Evolutionary conservation across 2,113 vertebrate species (phyloP).

Genomic region (Datnioides undecimradiatus): DNA sequence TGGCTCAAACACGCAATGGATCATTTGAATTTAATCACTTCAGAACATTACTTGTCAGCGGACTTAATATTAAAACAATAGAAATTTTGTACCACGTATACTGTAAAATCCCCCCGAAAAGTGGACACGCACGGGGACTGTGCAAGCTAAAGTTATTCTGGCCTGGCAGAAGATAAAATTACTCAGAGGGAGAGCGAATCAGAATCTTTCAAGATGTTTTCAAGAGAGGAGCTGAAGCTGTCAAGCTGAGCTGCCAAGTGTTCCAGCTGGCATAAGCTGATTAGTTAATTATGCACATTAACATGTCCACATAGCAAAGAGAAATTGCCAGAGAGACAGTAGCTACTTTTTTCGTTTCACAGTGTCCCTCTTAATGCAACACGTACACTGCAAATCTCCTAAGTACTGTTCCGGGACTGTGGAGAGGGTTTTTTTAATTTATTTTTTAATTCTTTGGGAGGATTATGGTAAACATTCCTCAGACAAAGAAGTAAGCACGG

Average conservation of each 20-base stretch:
- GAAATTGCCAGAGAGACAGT: slow-evolving; percentile 55
- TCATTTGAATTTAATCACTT: neutral
- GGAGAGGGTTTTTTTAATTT: slow-evolving; percentile 10
- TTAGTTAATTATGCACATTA: slow-evolving; percentile 84
- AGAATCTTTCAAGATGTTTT: slow-evolving; percentile 75
- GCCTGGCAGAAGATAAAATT: slow-evolving; percentile 53
- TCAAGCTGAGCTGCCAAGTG: slow-evolving; percentile 67
- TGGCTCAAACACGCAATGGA: neutral
- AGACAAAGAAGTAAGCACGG: slow-evolving; percentile 33
- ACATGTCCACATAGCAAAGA: slow-evolving; percentile 68
- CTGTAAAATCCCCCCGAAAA: neutral
- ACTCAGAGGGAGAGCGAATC: slow-evolving; percentile 45
- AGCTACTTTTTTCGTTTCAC: slow-evolving; percentile 60
- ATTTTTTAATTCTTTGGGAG: too few species aligned
- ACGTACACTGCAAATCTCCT: slow-evolving; percentile 31
- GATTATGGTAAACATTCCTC: slow-evolving; percentile 39
- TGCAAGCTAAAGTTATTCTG: slow-evolving; percentile 35
- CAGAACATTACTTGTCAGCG: neutral
- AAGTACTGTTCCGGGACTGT: slow-evolving; percentile 25
- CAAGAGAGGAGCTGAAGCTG: slow-evolving; percentile 64
- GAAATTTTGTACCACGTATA: neutral
- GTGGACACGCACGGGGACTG: slow-evolving; percentile 11
- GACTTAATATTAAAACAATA: slow-evolving; percentile 12
- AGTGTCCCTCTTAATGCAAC: slow-evolving; percentile 45
- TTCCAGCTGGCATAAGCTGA: slow-evolving; percentile 81